These are phyloP conservation scores for Porites australiensis DNA, from an alignment of 64 coral and sea anemone genomes.

Conservation along the genomic window DNA sequence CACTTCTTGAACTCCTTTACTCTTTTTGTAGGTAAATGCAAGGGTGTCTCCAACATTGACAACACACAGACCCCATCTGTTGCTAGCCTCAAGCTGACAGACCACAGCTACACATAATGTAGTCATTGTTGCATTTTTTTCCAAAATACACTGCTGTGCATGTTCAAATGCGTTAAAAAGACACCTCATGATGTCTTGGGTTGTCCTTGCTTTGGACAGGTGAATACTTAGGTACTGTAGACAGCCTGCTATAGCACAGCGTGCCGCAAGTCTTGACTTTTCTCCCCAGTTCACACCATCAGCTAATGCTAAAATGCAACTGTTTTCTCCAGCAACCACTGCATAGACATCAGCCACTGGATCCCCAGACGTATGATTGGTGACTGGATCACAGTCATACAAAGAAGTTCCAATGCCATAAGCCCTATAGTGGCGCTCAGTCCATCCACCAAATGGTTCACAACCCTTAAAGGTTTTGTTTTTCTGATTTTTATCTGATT, in stretches of 20 bases:
- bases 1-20: constrained; percentile 73
- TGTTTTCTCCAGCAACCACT: constrained; percentile 87
- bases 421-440: constrained; percentile 61
- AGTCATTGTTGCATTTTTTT: constrained; percentile 89
- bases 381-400: constrained; percentile 82
- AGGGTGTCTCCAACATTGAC: constrained; percentile 98
- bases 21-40: constrained; percentile 81
- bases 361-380: constrained; percentile 71
- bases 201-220: constrained; percentile 66
- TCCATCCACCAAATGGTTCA: constrained; percentile 75
- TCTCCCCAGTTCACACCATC: constrained; percentile 98
- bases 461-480: background rate
- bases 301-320: constrained; percentile 89
- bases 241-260: constrained; percentile 87
- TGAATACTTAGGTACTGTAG: constrained; percentile 79
- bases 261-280: constrained; percentile 90
- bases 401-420: constrained; percentile 88
- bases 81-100: constrained; percentile 73
- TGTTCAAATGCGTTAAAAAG: constrained; percentile 81
- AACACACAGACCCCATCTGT: constrained; percentile 86
- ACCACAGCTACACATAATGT: constrained; percentile 91
- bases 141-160: constrained; percentile 87
- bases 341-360: constrained; percentile 95
- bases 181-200: constrained; percentile 76
- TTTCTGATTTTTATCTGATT: background rate